Evolutionary conservation across 1,140 invertebrate genomes (phyloP).

Genomic region (Zaprionus kolodkinae): DNA sequence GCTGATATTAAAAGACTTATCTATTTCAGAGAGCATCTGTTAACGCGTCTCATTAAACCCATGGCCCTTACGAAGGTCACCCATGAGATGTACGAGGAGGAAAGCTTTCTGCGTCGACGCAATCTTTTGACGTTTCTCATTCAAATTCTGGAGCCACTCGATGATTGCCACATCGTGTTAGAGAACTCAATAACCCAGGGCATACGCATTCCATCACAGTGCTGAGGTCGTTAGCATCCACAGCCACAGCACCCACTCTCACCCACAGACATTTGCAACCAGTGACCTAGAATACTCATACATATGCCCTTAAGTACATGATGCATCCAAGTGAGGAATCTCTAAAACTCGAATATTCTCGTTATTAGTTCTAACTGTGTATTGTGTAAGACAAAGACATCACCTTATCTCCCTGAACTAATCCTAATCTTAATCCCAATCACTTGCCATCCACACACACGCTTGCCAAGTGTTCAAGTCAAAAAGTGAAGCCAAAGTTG

Average conservation of each 20-base stretch:
- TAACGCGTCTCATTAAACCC: constrained; percentile 94
- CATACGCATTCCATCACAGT: constrained; percentile 91
- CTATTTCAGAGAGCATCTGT: constrained; percentile 93
- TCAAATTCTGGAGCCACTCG: constrained; percentile 95
- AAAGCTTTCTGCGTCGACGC: constrained; percentile 95
- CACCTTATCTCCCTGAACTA: constrained; percentile 29
- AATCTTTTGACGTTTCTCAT: constrained; percentile 94
- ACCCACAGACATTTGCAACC: constrained; percentile 75
- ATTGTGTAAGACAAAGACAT: constrained; percentile 28
- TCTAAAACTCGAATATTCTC: constrained; percentile 64
- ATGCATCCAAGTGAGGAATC: constrained; percentile 45
- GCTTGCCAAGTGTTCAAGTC: constrained; percentile 56
- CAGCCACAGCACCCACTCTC: constrained; percentile 7
- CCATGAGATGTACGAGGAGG: constrained; percentile 97
- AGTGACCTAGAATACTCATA: constrained; percentile 81
- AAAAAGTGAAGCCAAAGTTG: constrained; percentile 73
- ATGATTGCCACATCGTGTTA: constrained; percentile 96
- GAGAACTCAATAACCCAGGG: constrained; percentile 98
- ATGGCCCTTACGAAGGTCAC: constrained; percentile 94
- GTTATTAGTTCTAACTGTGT: constrained; percentile 56
- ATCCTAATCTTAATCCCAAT: constrained; percentile 50
- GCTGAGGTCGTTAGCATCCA: constrained; percentile 57
- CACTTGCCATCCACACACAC: constrained; percentile 63
- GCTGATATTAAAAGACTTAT: not conserved
- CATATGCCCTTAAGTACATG: constrained; percentile 55